Percentiles rank a stretch among this genome's conserved stretches.
phyloP scores from a whole-genome alignment of 2,113 vertebrate species.

The Sturnira hondurensis region DNA sequence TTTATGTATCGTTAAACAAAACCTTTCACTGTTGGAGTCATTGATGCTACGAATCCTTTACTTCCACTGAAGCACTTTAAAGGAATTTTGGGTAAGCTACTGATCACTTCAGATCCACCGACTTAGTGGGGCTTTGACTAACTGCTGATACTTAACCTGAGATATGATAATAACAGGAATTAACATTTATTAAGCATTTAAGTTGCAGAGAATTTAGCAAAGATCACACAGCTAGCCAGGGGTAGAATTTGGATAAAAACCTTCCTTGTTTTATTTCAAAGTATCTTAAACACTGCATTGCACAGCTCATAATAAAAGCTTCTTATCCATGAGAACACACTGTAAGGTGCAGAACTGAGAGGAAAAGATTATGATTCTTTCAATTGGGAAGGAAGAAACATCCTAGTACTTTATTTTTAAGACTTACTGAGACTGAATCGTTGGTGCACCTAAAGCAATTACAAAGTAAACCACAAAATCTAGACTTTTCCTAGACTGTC shows the following conservation, averaged over 20 bases:
- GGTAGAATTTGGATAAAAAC: background rate
- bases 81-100: background rate
- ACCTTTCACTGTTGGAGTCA: background rate
- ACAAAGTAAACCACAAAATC: background rate
- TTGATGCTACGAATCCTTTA: background rate
- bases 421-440: background rate
- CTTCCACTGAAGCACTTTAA: background rate
- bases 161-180: background rate
- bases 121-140: background rate
- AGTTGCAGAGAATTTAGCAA: background rate
- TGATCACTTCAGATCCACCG: background rate
- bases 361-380: background rate
- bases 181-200: background rate
- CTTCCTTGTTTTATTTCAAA: background rate
- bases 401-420: background rate
- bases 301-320: background rate
- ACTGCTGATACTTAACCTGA: background rate
- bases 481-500: rapidly evolving
- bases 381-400: background rate
- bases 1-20: background rate
- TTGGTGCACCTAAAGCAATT: background rate
- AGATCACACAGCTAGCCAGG: background rate
- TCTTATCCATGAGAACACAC: background rate
- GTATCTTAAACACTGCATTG: background rate
- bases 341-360: background rate